A percentile compares a stretch with the other conserved stretches of the same genome.
Evolutionary conservation across 1,140 invertebrate genomes (phyloP).

Genomic region (Sitodiplosis mosellana): DNA sequence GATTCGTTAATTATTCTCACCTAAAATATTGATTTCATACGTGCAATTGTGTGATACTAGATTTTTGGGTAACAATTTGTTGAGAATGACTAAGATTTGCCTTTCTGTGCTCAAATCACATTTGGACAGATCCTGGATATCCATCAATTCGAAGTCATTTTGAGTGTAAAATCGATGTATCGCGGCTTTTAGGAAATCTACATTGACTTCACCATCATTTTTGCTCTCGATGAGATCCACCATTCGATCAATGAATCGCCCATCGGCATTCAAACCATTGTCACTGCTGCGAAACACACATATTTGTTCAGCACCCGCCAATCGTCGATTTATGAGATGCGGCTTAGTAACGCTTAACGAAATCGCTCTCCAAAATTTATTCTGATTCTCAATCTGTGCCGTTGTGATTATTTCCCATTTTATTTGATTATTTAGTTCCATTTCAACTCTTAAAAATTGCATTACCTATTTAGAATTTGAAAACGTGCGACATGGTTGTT

Average conservation of each 20-base stretch:
- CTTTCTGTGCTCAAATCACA: neutral
- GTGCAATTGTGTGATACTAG: neutral
- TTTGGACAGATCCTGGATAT: neutral
- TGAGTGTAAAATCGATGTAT: neutral
- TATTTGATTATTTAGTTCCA: no score
- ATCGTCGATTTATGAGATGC: neutral
- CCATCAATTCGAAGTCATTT: neutral
- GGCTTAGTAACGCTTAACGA: neutral
- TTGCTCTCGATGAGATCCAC: neutral
- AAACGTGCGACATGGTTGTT: no score
- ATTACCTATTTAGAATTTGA: no score
- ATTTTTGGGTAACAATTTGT: neutral
- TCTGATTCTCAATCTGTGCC: neutral
- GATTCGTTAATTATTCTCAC: no score
- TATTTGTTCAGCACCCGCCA: neutral
- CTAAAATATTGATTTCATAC: neutral
- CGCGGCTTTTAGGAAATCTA: neutral
- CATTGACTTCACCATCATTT: neutral
- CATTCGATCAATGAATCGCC: no score
- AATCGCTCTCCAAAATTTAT: neutral
- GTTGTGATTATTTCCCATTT: no score
- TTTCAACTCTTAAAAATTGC: no score
- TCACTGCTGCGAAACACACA: neutral
- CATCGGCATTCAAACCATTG: neutral
- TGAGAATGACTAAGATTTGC: neutral